Percentiles rank a stretch among this genome's conserved stretches.
These are phyloP conservation scores for Carposina sasakii DNA, from an alignment of 1,140 invertebrate genomes.

Conservation along the genomic window DNA sequence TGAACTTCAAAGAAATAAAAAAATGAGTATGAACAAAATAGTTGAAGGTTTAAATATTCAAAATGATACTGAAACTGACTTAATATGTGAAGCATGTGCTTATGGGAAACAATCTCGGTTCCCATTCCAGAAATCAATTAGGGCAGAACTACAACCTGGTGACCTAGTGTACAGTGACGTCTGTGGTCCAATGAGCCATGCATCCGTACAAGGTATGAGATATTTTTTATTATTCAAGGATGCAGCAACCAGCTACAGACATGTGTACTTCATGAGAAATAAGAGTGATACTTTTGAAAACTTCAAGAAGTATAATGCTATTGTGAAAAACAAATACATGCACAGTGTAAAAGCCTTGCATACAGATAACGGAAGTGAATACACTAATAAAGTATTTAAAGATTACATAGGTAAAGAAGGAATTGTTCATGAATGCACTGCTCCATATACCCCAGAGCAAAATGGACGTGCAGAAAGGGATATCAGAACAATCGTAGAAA, in stretches of 20 bases:
- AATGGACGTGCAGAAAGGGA: constrained; percentile 60
- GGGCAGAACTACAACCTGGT: constrained; percentile 28
- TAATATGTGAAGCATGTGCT: constrained; percentile 49
- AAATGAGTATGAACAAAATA: too few species aligned
- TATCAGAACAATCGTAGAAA: too few species aligned
- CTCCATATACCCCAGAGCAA: constrained; percentile 43
- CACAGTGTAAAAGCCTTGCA: constrained; percentile 30
- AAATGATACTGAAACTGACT: constrained; percentile 13
- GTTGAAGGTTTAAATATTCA: constrained; percentile 16
- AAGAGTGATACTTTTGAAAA: constrained; percentile 47
- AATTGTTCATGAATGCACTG: constrained; percentile 32
- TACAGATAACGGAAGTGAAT: constrained; percentile 53
- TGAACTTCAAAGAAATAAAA: constrained; percentile 29
- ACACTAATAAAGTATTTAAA: constrained; percentile 34
- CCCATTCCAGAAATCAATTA: constrained; percentile 27
- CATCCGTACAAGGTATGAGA: constrained; percentile 45
- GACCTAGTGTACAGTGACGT: constrained; percentile 58
- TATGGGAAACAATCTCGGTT: constrained; percentile 40
- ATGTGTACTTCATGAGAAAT: constrained; percentile 56
- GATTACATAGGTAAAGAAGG: constrained; percentile 32
- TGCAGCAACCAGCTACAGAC: constrained; percentile 41
- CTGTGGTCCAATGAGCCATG: constrained; percentile 48
- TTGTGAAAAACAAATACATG: constrained; percentile 35
- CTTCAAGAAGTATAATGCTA: constrained; percentile 39
- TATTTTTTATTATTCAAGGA: constrained; percentile 68